Evolutionary conservation across 2,113 vertebrate genomes (phyloP), one percentile per base, ranked within the genome.

Genomic region (Anas platyrhynchos): DNA sequence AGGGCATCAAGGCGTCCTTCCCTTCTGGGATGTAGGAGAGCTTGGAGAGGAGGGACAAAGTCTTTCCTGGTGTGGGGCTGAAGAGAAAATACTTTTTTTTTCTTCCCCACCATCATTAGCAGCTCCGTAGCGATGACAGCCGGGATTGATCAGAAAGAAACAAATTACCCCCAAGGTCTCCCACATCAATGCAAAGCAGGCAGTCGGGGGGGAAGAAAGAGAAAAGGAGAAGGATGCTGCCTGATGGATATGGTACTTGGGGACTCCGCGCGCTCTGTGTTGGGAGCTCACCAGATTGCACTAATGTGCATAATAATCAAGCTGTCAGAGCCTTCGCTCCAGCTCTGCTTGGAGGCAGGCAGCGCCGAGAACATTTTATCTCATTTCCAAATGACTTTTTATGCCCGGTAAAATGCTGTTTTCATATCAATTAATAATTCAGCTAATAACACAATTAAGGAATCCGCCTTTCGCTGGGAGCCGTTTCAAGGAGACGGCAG

Each of bases 401-500:
- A 96, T 96, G 91, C 89, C 95, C 93, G 95, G 96, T 97, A 97
- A 97, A 98, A 96, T 96, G 94, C 94, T 98, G 93, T 97, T 98
- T 98, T 98, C 94, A 96, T 97, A 97, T 98, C 97, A 98, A 97
- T 98, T 98, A 98, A 98, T 98, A 98, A 97, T 96, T 98, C 95
- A 96, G 82, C 87, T 97, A 98, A 96, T 98, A 97, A 97, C 95
- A 91, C 78, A 97, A 96, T 98, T 98, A 97, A 96, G 91, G 93
- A 97, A 95, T 96, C 84, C 3, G 84, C 97, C 94, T 95, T 97
- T 96, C 1, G 55, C 94, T 97, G 74, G 93, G 79, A 97, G 91
- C 78, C 79, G 54, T 96, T 96, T 91, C 63, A 82, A 96, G 82
- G 95, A 93, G 83, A 73, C 9, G n/a, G 81, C 86, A 76, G 96